phyloP scores from a whole-genome alignment of 2,888 invertebrate genomes.

The Dorcus parallelipipedus region DNA sequence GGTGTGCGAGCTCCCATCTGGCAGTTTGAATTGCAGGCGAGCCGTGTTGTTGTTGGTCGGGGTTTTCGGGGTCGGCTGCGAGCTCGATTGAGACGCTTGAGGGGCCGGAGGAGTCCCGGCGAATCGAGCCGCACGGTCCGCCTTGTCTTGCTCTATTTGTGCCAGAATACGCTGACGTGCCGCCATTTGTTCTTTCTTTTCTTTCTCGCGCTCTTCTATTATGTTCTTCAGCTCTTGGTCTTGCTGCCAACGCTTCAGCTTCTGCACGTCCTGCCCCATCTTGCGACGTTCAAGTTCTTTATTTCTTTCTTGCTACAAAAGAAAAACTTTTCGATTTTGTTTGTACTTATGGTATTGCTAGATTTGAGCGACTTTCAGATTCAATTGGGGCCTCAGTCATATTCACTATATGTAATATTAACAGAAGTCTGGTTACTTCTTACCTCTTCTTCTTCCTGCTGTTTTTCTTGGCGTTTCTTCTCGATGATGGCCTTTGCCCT shows the following conservation, averaged over 20 bases:
- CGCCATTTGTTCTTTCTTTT: slow-evolving; percentile 70
- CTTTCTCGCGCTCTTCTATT: slow-evolving; percentile 70
- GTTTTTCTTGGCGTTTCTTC: slow-evolving; percentile 61
- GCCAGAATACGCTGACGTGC: slow-evolving; percentile 75
- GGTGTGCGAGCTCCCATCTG: slow-evolving; percentile 73
- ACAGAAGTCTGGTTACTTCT: neutral
- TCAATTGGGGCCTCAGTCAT: no score
- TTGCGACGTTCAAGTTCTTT: slow-evolving; percentile 71
- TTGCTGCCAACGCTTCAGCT: slow-evolving; percentile 68
- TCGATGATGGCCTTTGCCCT: slow-evolving; percentile 67
- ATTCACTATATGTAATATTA: no score
- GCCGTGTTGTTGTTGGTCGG: slow-evolving; percentile 50
- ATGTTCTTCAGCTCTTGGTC: slow-evolving; percentile 72
- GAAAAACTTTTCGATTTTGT: no score
- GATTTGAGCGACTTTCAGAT: neutral
- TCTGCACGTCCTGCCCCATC: slow-evolving; percentile 69
- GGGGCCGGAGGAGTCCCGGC: slow-evolving; percentile 24
- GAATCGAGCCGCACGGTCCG: slow-evolving; percentile 58
- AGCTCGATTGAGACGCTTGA: slow-evolving; percentile 24
- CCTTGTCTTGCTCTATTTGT: slow-evolving; percentile 83
- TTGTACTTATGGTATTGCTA: neutral
- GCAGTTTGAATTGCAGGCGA: slow-evolving; percentile 81
- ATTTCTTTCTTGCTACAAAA: slow-evolving; percentile 35
- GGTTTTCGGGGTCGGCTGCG: slow-evolving; percentile 24
- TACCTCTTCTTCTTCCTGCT: slow-evolving; percentile 66